Evolutionary conservation across 2,888 invertebrate genomes (phyloP).

Genomic region (Bellardia pandia): DNA sequence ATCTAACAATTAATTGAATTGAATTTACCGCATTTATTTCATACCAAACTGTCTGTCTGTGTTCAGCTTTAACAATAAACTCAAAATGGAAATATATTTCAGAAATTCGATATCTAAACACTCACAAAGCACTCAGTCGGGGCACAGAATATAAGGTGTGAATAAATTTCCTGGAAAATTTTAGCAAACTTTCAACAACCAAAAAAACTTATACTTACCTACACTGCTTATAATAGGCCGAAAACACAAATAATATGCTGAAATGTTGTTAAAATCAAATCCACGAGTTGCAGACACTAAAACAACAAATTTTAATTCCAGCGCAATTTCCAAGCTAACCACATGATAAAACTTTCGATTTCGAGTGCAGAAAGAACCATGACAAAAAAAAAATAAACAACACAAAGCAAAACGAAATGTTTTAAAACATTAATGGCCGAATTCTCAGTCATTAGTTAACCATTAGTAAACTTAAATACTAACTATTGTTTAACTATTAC

Average conservation of each 20-base stretch:
- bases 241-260: slow-evolving; percentile 6
- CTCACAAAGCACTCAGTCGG: not conserved
- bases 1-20: slow-evolving; percentile 37
- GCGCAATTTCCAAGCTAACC: not conserved
- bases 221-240: not conserved
- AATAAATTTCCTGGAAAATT: slow-evolving; percentile 66
- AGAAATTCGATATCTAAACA: slow-evolving; percentile 55
- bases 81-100: slow-evolving; percentile 16
- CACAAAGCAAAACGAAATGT: not conserved
- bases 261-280: slow-evolving; percentile 45
- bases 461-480: too few species aligned
- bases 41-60: not conserved
- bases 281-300: not conserved
- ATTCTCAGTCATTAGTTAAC: too few species aligned
- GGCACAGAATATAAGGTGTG: slow-evolving; percentile 34
- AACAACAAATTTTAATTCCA: not conserved
- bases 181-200: slow-evolving; percentile 38
- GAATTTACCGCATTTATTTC: slow-evolving; percentile 12
- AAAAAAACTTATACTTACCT: not conserved
- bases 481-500: too few species aligned
- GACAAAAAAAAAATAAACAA: slow-evolving; percentile 1
- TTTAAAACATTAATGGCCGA: not conserved
- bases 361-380: not conserved
- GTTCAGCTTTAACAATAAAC: not conserved
- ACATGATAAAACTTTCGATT: slow-evolving; percentile 45